Conservation (phyloP, 2,888 invertebrate genomes). For the Ophioninae sp. region DNA sequence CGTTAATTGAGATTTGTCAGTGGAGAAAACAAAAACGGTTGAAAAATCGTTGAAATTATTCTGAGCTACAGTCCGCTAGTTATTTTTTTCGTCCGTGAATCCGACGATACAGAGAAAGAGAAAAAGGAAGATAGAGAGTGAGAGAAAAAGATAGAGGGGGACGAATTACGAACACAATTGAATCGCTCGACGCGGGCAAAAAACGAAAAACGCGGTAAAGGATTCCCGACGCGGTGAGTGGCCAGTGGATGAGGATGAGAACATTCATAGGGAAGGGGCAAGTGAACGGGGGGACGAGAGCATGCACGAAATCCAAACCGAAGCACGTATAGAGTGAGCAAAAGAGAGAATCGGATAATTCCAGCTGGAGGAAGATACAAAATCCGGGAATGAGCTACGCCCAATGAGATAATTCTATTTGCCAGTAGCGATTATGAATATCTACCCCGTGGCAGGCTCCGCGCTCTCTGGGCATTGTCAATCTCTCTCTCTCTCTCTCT, state of each 20-base stretch:
- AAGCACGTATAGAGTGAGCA: conserved; percentile 15
- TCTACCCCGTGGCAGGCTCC: conserved; percentile 77
- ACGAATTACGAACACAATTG: conserved; percentile 20
- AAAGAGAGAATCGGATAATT: conserved; percentile 57
- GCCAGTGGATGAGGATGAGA: too few species aligned
- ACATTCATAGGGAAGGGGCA: too few species aligned
- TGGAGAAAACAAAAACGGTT: too few species aligned
- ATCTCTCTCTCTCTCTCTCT: conserved; percentile 28
- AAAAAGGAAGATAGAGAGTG: background rate
- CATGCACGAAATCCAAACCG: conserved; percentile 30
- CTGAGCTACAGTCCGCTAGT: background rate
- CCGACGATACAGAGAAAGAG: background rate
- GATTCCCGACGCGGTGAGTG: background rate
- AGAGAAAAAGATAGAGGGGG: background rate
- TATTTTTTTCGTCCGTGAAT: background rate
- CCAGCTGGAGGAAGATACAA: conserved; percentile 37
- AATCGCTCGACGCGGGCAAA: background rate
- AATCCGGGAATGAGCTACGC: conserved; percentile 66
- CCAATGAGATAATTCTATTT: conserved; percentile 80
- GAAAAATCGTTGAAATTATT: too few species aligned
- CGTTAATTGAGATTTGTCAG: too few species aligned
- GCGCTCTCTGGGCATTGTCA: conserved; percentile 25
- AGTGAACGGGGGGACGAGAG: conserved; percentile 14
- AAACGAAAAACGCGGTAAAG: conserved; percentile 12
- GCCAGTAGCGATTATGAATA: conserved; percentile 79